These are phyloP conservation scores for Fulmarus glacialis DNA, from an alignment of 2,113 vertebrate species.

Conservation along the genomic window DNA sequence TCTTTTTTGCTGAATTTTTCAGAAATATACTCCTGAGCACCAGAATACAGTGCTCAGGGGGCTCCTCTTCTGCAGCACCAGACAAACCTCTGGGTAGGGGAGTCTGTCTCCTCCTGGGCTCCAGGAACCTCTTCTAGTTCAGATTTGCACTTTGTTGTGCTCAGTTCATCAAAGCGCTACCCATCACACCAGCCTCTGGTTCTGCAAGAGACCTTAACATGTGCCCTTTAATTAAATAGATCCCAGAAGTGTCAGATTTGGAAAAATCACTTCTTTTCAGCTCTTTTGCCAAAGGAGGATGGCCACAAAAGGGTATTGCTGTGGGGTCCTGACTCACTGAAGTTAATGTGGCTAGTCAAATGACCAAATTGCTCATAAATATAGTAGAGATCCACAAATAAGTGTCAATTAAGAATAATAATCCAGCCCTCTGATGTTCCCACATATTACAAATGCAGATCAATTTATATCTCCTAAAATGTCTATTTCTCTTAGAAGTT, in stretches of 20 bases:
- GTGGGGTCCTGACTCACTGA: not conserved
- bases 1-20: not conserved
- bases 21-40: not conserved
- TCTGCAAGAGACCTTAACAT: not conserved
- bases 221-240: not conserved
- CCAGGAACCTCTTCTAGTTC: not conserved
- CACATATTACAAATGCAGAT: not conserved
- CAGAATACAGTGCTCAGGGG: not conserved
- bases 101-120: not conserved
- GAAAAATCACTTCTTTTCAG: not conserved
- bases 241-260: not conserved
- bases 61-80: not conserved
- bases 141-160: not conserved
- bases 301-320: not conserved
- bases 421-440: not conserved
- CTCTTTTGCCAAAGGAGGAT: not conserved
- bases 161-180: not conserved
- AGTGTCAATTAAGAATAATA: not conserved
- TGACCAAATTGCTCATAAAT: not conserved
- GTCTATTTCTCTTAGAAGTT: not conserved
- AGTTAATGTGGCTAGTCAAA: not conserved
- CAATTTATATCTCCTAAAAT: not conserved
- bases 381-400: not conserved
- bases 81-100: not conserved
- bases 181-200: not conserved